phyloP scores from a whole-genome alignment of 2,888 invertebrate genomes.

The Polymixis flavicincta region DNA sequence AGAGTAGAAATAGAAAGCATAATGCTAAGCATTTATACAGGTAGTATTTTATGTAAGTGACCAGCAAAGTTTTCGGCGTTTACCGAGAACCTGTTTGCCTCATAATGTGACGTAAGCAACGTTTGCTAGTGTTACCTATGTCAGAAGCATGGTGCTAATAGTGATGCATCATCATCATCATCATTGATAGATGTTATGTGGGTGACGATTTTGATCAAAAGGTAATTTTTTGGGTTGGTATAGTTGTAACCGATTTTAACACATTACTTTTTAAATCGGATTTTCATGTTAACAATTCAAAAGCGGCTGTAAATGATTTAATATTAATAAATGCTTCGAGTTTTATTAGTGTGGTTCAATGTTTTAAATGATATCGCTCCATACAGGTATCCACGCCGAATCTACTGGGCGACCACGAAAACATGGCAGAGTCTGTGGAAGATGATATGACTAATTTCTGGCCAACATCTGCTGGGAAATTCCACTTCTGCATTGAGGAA shows the following conservation, averaged over 20 bases:
- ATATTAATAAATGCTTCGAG: too few relatives aligned
- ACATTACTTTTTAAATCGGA: too few relatives aligned
- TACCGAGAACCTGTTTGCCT: neutral
- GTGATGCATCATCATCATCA: neutral
- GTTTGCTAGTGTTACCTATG: neutral
- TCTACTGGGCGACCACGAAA: constrained; percentile 94
- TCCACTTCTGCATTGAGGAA: constrained; percentile 97
- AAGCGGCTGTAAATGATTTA: too few relatives aligned
- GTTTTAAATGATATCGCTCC: neutral
- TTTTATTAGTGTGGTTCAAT: neutral
- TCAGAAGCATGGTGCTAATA: neutral
- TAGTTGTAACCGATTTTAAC: neutral
- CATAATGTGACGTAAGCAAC: neutral
- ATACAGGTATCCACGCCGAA: constrained; percentile 93
- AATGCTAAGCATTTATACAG: too few relatives aligned
- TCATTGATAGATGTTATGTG: neutral
- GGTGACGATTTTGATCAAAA: too few relatives aligned
- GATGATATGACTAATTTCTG: constrained; percentile 96
- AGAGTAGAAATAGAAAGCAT: too few relatives aligned
- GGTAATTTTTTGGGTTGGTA: too few relatives aligned
- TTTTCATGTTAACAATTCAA: too few relatives aligned
- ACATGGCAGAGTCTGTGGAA: constrained; percentile 92
- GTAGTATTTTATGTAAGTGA: too few relatives aligned
- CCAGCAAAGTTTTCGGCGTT: too few relatives aligned
- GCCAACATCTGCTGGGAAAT: constrained; percentile 98